Base-by-base conservation (phyloP, 1,140 invertebrate species). In the Saccostrea cuccullata region DNA sequence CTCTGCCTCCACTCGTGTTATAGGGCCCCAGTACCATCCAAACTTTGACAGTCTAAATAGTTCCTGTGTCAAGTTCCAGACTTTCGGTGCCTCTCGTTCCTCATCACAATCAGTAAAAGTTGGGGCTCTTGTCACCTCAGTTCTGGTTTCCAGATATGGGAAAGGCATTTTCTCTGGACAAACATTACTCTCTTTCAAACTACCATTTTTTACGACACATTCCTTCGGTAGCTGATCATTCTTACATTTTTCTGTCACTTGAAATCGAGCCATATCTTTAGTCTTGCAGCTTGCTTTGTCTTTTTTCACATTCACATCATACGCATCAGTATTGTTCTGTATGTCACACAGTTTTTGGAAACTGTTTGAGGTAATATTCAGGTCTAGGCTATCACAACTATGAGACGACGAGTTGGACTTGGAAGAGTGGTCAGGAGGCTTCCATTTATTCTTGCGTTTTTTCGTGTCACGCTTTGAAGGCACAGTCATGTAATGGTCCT, bases 11-110 rank as follows among this genome's bases (percentile, higher is more conserved):
- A 95, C 95, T 40, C 96, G 94, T 13, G 96, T 96, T 85, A 97
- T 95, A 56, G 96, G 96, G 36, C 96, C 96, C 96, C 96, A 97
- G 91, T 97, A 97, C 96, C 96, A 97, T 56, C 96, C 96, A 94
- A 96, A 96, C 89, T 96, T 96, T 17, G 96, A 96, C 73, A 96
- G 91, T 88, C 96, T 95, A 86, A 96, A 95, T 23, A 96, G 92
- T 93, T 96, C 96, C 89, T 95, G 94, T 4, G 96, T 95, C 12
- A 96, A 91, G 91, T 94, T 94, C 94, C 94, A 94, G 12, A 92
- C 91, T 89, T 94, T 93, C 0, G 82, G 82, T 9, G 40, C 40
- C 40, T 84, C 82, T 17, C 55, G 20, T 55, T 84, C 82, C n/a
- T 84, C 86, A 55, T 77, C 55, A 77, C 40, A 82, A 47, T 82